These are phyloP conservation scores for Ariolimax columbianus DNA, from an alignment of 2,888 invertebrate species.

Conservation along the genomic window DNA sequence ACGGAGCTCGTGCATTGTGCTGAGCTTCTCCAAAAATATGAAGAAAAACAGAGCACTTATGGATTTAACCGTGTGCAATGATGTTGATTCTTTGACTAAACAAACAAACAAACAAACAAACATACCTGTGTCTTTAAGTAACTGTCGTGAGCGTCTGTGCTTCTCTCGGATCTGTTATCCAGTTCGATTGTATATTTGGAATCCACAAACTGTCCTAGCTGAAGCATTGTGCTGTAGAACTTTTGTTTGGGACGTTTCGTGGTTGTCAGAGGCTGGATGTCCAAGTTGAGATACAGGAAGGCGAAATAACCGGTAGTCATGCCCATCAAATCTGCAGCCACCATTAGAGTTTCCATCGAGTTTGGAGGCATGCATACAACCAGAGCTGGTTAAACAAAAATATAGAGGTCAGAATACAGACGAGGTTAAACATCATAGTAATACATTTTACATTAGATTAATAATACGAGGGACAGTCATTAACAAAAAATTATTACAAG, in stretches of 20 bases:
- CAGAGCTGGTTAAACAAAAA: slow-evolving; percentile 15
- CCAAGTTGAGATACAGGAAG: slow-evolving; percentile 45
- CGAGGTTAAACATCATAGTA: too few species aligned
- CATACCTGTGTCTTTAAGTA: slow-evolving; percentile 15
- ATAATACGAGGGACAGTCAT: too few species aligned
- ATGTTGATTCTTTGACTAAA: too few species aligned
- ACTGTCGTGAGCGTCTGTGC: background rate
- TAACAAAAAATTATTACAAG: too few species aligned
- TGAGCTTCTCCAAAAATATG: too few species aligned
- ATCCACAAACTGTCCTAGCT: slow-evolving; percentile 41
- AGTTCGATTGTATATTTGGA: background rate
- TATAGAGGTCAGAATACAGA: too few species aligned
- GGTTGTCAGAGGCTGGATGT: background rate
- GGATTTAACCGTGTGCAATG: too few species aligned
- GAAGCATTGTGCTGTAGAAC: background rate
- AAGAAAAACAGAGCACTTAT: too few species aligned
- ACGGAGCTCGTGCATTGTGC: too few species aligned
- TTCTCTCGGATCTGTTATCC: background rate
- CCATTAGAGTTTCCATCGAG: slow-evolving; percentile 12
- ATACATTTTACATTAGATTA: too few species aligned
- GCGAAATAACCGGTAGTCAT: slow-evolving; percentile 46
- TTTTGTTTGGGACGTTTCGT: background rate
- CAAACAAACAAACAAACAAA: too few species aligned
- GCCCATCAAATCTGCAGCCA: background rate
- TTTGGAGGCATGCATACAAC: slow-evolving; percentile 22